Percentiles rank a stretch among this genome's conserved stretches.
Conservation (phyloP, 2,113 vertebrate species). For the Hydropotes inermis region DNA sequence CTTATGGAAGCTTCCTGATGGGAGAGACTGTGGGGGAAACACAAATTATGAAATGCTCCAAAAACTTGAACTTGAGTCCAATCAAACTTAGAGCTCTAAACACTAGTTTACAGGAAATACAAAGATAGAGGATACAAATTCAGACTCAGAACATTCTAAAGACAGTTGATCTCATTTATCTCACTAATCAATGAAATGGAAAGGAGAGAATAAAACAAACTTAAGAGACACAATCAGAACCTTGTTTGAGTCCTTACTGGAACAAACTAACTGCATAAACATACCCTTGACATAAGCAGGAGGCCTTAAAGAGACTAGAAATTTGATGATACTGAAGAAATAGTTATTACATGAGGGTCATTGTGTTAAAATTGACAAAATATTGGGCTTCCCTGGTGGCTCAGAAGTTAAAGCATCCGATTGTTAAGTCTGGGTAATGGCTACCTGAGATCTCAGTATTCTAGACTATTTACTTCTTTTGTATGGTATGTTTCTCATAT, state of each 20-base stretch:
- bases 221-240: not conserved
- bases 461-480: not conserved
- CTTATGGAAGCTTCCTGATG: not conserved
- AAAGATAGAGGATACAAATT: not conserved
- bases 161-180: not conserved
- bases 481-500: not conserved
- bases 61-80: not conserved
- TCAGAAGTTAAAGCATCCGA: not conserved
- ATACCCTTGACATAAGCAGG: not conserved
- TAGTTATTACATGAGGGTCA: not conserved
- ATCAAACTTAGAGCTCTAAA: not conserved
- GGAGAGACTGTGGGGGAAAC: not conserved
- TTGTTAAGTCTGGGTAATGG: not conserved
- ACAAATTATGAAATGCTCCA: not conserved
- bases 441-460: not conserved
- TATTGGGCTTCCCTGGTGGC: not conserved
- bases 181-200: not conserved
- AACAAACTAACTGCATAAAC: not conserved
- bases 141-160: not conserved
- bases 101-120: not conserved
- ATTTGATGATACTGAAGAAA: not conserved
- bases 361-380: not conserved
- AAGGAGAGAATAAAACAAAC: not conserved
- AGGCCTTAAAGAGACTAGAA: not conserved
- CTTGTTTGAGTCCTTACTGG: not conserved